Evolutionary conservation across 2,113 vertebrate genomes (phyloP), one percentile per base, ranked within the genome.

Genomic region (Brevimyrus niger): DNA sequence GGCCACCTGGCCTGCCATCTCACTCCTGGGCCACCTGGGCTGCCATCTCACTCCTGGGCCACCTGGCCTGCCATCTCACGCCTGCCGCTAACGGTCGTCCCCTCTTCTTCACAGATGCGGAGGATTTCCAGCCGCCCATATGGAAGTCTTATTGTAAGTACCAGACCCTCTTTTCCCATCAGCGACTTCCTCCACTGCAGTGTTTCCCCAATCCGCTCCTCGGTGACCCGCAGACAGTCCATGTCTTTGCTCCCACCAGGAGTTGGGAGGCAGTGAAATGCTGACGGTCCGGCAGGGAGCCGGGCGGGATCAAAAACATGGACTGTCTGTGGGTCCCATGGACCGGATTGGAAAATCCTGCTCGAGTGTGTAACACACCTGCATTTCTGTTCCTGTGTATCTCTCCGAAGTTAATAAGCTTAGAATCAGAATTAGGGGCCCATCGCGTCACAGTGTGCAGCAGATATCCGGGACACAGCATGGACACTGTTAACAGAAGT

Each of bases 121-220:
- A 99, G 95, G 98, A 99, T 92, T 99, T 98, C 93, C 98, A 99
- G 91, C 98, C 98, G 89, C 98, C 98, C 69, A 98, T 99, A 97
- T 99, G 98, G 98, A 99, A 99, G 96, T 99, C 98, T 31, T 99
- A 99, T 95, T 95, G 98, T 99, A 93, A 99, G 98, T 99, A 96
- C 46, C 9, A 15, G 11, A 27, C 11, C 88, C 44, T 73, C 15
- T n/a, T 69, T 23, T 86, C 58, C 1, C 46, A 19, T 53, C 48
- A 31, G 23, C 15, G 0, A 13, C 85, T 35, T 87, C 35, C 85
- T 53, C n/a, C 9, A 21, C 3, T 3, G 47, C 17, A 87, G 50
- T 21, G 46, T 47, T 31, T 69, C 10, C 10, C n/a, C 61, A 27
- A 27, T 65, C 61, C 1, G 3, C n/a, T 27, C n/a, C 61, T 4